Percentiles rank a stretch among this genome's conserved stretches.
These are phyloP conservation scores for Tragelaphus imberbis DNA, from an alignment of 2,113 vertebrate species.

Conservation along the genomic window DNA sequence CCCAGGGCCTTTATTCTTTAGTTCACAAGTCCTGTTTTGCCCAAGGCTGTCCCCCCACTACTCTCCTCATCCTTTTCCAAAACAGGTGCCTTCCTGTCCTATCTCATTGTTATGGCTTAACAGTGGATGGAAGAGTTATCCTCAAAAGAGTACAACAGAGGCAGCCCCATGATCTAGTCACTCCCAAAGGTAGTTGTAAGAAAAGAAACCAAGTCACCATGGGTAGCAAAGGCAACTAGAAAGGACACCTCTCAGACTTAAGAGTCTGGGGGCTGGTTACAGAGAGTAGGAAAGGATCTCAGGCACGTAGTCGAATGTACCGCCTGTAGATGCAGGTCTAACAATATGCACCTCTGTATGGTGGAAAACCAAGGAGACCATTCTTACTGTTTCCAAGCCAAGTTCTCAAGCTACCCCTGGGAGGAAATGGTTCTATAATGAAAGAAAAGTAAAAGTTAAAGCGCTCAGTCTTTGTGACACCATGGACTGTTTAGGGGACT, in stretches of 20 bases:
- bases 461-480: background rate
- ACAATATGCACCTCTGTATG: background rate
- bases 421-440: background rate
- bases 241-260: background rate
- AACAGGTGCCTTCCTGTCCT: background rate
- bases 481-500: background rate
- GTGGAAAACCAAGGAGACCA: background rate
- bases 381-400: background rate
- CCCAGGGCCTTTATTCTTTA: no score
- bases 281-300: background rate
- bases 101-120: background rate
- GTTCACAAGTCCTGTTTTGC: background rate
- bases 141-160: background rate
- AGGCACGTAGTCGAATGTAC: rapidly evolving
- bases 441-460: background rate
- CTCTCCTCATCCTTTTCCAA: background rate
- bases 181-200: background rate
- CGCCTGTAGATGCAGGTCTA: background rate
- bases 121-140: no score
- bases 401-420: background rate
- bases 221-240: background rate
- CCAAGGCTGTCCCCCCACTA: background rate
- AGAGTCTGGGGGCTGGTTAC: background rate
- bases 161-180: background rate
- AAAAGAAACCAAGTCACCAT: background rate